Conservation (phyloP, 1,140 invertebrate genomes). For the Aphelinus certus region DNA sequence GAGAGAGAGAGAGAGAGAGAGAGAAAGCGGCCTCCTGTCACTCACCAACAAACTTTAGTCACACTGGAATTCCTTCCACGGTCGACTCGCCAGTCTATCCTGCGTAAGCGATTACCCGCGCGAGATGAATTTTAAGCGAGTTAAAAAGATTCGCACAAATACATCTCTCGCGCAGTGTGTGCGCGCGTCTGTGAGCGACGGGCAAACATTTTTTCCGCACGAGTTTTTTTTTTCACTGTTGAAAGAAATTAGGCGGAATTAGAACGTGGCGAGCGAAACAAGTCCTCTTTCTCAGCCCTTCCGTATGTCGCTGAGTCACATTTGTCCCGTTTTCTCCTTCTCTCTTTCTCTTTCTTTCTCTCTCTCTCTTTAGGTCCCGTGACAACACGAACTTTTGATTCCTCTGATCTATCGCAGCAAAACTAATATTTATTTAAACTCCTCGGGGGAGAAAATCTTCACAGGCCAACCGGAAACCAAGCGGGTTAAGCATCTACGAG, state of each 20-base stretch:
- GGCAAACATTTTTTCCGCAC: neutral
- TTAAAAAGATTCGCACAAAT: conserved; percentile 23
- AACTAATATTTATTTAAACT: too few species aligned
- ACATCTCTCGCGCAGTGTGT: conserved; percentile 3
- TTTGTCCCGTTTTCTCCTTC: too few species aligned
- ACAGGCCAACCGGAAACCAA: too few species aligned
- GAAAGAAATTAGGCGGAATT: neutral
- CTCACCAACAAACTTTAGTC: conserved; percentile 57
- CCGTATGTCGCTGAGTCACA: too few species aligned
- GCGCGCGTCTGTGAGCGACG: neutral
- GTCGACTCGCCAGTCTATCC: conserved; percentile 29
- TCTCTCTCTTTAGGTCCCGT: too few species aligned
- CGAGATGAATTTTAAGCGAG: conserved; percentile 35
- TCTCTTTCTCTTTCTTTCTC: too few species aligned
- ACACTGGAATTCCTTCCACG: conserved; percentile 55
- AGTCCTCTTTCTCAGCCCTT: neutral
- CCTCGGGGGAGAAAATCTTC: too few species aligned
- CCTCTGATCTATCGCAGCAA: too few species aligned
- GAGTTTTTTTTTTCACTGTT: neutral
- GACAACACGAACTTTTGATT: too few species aligned
- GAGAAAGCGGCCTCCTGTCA: conserved; percentile 48
- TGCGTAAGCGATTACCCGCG: conserved; percentile 25
- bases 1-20: conserved; percentile 16
- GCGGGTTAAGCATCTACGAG: too few species aligned
- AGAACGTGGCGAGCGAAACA: neutral